phyloP scores from a whole-genome alignment of 64 coral and sea anemone species.

The Trachythela sp. region DNA sequence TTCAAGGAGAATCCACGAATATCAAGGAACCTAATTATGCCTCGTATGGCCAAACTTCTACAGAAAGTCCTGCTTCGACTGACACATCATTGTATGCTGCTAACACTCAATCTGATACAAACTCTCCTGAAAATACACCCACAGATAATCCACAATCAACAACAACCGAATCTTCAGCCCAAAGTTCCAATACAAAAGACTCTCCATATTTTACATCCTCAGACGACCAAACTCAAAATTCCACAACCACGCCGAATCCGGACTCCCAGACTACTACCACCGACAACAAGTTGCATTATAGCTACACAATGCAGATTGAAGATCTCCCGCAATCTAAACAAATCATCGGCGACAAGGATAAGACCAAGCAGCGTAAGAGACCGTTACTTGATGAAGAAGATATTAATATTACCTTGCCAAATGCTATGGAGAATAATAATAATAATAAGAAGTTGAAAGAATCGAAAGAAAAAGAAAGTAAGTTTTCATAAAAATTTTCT shows the following conservation, averaged over 20 bases:
- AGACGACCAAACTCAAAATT: neutral
- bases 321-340: neutral
- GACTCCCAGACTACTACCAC: neutral
- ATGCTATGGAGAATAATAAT: neutral
- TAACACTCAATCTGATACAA: neutral
- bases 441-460: neutral
- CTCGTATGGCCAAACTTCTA: neutral
- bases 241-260: neutral
- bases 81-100: neutral
- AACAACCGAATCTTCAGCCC: neutral
- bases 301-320: conserved; percentile 13
- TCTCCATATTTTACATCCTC: neutral
- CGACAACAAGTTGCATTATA: neutral
- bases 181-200: neutral
- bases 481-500: neutral
- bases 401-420: conserved; percentile 14
- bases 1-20: neutral
- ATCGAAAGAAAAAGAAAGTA: neutral
- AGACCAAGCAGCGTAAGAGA: neutral
- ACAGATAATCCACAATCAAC: neutral
- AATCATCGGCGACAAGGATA: neutral
- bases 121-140: neutral
- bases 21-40: neutral
- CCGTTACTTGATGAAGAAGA: neutral
- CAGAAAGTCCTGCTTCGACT: neutral